Conservation (phyloP, 2,797 vertebrate genomes). For the Malurus splendens region DNA sequence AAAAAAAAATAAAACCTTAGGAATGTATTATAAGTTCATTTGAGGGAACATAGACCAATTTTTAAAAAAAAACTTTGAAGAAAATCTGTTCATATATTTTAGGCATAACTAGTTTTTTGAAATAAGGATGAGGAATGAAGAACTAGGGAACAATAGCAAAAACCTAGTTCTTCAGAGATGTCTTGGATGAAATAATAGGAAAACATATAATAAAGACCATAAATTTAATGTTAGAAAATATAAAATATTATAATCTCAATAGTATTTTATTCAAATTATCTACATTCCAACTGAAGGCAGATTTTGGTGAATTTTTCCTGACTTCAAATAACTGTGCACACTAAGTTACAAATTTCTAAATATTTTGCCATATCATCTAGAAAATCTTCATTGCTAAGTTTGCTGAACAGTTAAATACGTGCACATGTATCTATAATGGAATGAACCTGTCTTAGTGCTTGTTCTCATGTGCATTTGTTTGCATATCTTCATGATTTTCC, state of each 20-base stretch:
- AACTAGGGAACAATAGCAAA: background rate
- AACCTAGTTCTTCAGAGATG: background rate
- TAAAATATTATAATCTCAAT: background rate
- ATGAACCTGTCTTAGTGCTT: background rate
- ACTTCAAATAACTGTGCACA: background rate
- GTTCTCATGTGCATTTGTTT: background rate
- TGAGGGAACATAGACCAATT: background rate
- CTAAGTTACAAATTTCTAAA: background rate
- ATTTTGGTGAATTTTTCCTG: background rate
- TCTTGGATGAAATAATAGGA: background rate
- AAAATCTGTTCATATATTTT: background rate
- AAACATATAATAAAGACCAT: background rate
- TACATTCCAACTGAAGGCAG: background rate
- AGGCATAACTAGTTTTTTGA: background rate
- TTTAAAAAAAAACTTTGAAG: background rate
- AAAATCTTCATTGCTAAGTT: background rate
- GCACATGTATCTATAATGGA: background rate
- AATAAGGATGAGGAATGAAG: background rate
- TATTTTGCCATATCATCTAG: background rate
- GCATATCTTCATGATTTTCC: background rate
- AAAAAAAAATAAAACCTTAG: background rate
- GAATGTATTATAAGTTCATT: background rate
- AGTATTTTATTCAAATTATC: background rate
- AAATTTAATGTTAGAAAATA: background rate
- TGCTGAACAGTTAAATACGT: background rate